These are phyloP conservation scores for Microctonus brassicae DNA, from an alignment of 2,888 invertebrate species.

Conservation along the genomic window DNA sequence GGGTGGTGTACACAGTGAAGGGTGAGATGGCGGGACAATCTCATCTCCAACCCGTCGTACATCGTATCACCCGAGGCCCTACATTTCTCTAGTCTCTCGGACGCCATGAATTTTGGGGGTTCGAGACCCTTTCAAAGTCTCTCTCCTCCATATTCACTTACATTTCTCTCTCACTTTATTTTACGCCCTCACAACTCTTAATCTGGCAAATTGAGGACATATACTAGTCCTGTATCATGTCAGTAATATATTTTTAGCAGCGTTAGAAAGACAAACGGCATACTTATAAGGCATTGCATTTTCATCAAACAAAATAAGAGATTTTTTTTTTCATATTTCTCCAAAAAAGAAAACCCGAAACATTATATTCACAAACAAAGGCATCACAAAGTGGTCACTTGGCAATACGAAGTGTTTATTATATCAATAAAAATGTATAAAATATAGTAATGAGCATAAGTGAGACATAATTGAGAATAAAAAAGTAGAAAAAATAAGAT, in stretches of 20 bases:
- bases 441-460: too few species aligned
- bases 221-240: slow-evolving; percentile 47
- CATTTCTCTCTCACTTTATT: slow-evolving; percentile 34
- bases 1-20: slow-evolving; percentile 24
- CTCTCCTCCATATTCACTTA: slow-evolving; percentile 42
- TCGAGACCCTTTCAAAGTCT: slow-evolving; percentile 47
- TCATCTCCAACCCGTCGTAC: slow-evolving; percentile 69
- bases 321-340: neutral
- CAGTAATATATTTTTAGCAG: slow-evolving; percentile 62
- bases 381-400: too few species aligned
- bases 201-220: slow-evolving; percentile 68
- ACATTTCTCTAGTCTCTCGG: slow-evolving; percentile 59
- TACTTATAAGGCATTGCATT: neutral
- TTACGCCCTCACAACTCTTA: slow-evolving; percentile 59
- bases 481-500: too few species aligned
- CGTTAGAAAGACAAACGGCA: slow-evolving; percentile 63
- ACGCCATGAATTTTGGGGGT: slow-evolving; percentile 53
- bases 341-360: too few species aligned
- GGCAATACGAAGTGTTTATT: too few species aligned
- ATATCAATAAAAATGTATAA: too few species aligned
- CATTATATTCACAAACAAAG: too few species aligned
- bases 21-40: slow-evolving; percentile 62
- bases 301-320: neutral
- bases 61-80: slow-evolving; percentile 67
- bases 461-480: too few species aligned